phyloP scores from a whole-genome alignment of 2,113 vertebrate species.

The Sterrhoptilus dennistouni region DNA sequence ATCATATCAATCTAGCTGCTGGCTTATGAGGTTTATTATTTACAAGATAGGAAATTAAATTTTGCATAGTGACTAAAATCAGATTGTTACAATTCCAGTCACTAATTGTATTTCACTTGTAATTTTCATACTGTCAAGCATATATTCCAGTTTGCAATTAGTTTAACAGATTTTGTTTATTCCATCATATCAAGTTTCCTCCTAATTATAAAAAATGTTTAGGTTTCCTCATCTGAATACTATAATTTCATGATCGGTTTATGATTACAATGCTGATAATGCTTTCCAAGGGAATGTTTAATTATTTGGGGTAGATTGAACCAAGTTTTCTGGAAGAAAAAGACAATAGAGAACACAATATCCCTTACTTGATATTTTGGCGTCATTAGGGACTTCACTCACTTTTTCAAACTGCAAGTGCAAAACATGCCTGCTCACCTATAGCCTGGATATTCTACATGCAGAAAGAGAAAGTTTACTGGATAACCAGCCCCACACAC shows the following conservation, averaged over 20 bases:
- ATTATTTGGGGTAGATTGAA: background rate
- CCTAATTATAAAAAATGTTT: background rate
- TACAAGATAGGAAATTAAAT: slow-evolving; percentile 13
- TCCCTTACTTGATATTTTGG: background rate
- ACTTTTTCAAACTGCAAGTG: background rate
- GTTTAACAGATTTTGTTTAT: slow-evolving; percentile 15
- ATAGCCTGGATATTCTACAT: background rate
- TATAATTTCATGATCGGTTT: background rate
- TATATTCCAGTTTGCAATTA: slow-evolving; percentile 6
- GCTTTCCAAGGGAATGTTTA: background rate
- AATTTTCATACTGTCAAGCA: background rate
- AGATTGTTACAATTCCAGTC: background rate
- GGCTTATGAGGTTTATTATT: background rate
- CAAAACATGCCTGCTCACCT: background rate
- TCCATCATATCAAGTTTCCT: background rate
- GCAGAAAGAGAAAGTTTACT: background rate
- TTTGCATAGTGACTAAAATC: background rate
- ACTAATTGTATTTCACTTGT: slow-evolving; percentile 18
- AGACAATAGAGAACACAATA: background rate
- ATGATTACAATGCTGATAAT: background rate
- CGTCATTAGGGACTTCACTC: background rate
- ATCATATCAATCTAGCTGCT: background rate
- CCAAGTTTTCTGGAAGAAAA: background rate
- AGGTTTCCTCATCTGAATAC: background rate
- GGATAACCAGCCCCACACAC: background rate